These are phyloP conservation scores for Sitodiplosis mosellana DNA, from an alignment of 1,140 invertebrate genomes.

Conservation along the genomic window DNA sequence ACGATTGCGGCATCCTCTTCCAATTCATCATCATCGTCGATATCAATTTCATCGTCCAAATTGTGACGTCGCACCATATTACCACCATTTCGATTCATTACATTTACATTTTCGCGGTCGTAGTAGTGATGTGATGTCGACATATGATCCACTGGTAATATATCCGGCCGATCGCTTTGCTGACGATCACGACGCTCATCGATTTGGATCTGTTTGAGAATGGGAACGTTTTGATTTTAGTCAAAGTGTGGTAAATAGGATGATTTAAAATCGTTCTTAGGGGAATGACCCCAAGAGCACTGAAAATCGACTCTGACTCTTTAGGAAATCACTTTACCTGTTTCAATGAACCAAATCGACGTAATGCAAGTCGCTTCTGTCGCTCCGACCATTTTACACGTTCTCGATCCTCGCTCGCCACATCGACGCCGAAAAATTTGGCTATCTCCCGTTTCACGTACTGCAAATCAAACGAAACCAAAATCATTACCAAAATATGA, in stretches of 20 bases:
- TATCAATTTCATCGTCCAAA: too few relatives aligned
- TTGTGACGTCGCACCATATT: not conserved
- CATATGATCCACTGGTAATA: constrained; percentile 18
- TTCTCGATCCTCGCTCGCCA: constrained; percentile 39
- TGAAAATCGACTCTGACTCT: too few relatives aligned
- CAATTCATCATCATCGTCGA: too few relatives aligned
- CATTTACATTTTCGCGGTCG: too few relatives aligned
- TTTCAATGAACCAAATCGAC: constrained; percentile 18
- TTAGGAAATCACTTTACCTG: constrained; percentile 6
- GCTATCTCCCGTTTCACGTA: constrained; percentile 48
- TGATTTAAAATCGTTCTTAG: too few relatives aligned
- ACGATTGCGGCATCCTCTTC: too few relatives aligned
- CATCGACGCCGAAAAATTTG: constrained; percentile 51
- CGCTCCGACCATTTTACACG: constrained; percentile 45
- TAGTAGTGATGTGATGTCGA: constrained; percentile 7
- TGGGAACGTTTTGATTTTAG: too few relatives aligned
- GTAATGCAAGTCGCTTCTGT: constrained; percentile 39
- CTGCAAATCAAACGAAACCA: constrained; percentile 10
- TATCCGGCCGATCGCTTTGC: constrained; percentile 21
- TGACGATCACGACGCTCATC: not conserved
- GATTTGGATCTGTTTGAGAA: not conserved
- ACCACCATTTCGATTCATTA: not conserved
- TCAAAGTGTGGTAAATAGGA: too few relatives aligned
- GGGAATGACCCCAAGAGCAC: too few relatives aligned
- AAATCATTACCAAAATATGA: too few relatives aligned